These are phyloP conservation scores for Catalaphyllia jardinei DNA, from an alignment of 64 coral and sea anemone genomes.

Conservation along the genomic window DNA sequence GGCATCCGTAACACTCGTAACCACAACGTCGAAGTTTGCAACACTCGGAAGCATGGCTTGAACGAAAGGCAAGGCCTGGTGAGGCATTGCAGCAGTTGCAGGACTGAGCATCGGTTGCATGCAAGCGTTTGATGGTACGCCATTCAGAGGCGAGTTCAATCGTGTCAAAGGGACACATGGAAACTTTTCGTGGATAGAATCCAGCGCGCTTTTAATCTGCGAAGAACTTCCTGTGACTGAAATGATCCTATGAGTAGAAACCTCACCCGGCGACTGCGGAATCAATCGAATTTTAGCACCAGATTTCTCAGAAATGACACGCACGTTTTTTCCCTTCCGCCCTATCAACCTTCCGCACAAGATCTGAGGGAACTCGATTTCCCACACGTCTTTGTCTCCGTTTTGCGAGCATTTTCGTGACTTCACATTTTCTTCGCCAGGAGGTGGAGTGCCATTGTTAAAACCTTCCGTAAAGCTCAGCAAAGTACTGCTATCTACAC, in stretches of 20 bases:
- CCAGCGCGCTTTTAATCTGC: slow-evolving; percentile 81
- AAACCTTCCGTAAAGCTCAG: slow-evolving; percentile 70
- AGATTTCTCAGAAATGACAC: slow-evolving; percentile 88
- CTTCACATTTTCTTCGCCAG: slow-evolving; percentile 30
- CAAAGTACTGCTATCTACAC: slow-evolving; percentile 69
- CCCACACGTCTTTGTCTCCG: slow-evolving; percentile 83
- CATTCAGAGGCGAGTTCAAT: slow-evolving; percentile 54
- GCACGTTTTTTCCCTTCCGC: slow-evolving; percentile 93
- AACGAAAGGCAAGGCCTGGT: slow-evolving; percentile 33
- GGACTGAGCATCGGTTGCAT: slow-evolving; percentile 16
- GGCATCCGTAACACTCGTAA: slow-evolving; percentile 87
- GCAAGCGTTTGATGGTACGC: background rate
- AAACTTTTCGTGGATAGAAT: slow-evolving; percentile 90
- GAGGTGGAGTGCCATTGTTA: slow-evolving; percentile 51
- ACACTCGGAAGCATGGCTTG: slow-evolving; percentile 73
- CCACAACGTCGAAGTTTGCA: slow-evolving; percentile 85
- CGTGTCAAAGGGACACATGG: slow-evolving; percentile 81
- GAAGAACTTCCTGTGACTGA: slow-evolving; percentile 69
- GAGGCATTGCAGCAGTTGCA: background rate
- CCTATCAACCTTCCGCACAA: slow-evolving; percentile 94
- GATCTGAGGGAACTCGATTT: slow-evolving; percentile 96
- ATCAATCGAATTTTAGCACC: slow-evolving; percentile 97
- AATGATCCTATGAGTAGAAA: slow-evolving; percentile 90
- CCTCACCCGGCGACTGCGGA: slow-evolving; percentile 84
- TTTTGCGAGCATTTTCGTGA: slow-evolving; percentile 8